Conservation (phyloP, 2,797 vertebrate genomes). For the Hypotaenidia philippensis region DNA sequence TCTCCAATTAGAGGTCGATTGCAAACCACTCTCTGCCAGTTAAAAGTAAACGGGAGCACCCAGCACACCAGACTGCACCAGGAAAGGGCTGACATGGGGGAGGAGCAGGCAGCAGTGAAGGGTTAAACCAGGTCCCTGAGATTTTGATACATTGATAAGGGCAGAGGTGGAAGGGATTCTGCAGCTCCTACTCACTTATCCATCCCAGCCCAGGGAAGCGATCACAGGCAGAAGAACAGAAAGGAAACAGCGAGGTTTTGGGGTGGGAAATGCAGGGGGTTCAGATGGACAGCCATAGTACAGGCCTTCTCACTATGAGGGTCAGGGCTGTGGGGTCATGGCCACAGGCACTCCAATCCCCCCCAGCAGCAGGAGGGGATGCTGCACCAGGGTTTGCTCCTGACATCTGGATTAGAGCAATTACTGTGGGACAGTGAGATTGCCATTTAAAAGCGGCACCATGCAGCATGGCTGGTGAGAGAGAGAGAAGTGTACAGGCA, state of each 20-base stretch:
- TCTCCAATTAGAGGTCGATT: not conserved
- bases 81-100: not conserved
- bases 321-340: not conserved
- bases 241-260: not conserved
- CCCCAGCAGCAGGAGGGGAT: not conserved
- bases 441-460: slow-evolving; percentile 35
- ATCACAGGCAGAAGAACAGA: not conserved
- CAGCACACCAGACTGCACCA: not conserved
- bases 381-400: slow-evolving; percentile 15
- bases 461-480: slow-evolving; percentile 18
- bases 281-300: not conserved
- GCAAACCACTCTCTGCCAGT: not conserved
- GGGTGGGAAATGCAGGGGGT: not conserved
- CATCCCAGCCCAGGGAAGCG: not conserved
- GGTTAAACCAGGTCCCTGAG: not conserved
- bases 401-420: slow-evolving; percentile 71
- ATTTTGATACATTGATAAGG: not conserved
- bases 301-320: not conserved
- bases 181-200: not conserved
- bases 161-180: not conserved
- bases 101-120: not conserved
- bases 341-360: not conserved
- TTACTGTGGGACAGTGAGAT: slow-evolving; percentile 45
- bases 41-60: not conserved
- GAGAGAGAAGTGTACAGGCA: not conserved